Percentiles rank a stretch among this genome's conserved stretches.
Conservation (phyloP, 2,888 invertebrate genomes). For the Pheosia gnoma region DNA sequence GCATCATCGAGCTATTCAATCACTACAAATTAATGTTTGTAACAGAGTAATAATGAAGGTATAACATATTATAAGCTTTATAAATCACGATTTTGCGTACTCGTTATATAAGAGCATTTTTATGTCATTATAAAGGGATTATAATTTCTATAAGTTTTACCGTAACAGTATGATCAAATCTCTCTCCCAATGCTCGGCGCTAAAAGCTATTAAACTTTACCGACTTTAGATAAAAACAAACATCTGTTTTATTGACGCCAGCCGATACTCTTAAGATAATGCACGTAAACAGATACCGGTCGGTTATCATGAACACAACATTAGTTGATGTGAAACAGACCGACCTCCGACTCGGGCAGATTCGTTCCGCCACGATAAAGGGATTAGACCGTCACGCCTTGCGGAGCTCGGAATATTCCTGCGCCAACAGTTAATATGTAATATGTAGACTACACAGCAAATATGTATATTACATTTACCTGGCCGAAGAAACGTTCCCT, state of each 20-base stretch:
- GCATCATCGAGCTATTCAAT: background rate
- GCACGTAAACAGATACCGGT: constrained; percentile 54
- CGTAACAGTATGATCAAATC: background rate
- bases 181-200: background rate
- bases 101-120: too few relatives aligned
- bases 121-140: too few relatives aligned
- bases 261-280: constrained; percentile 46
- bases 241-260: constrained; percentile 56
- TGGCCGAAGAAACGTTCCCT: constrained; percentile 78
- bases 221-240: constrained; percentile 47
- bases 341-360: constrained; percentile 55
- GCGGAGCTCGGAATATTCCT: constrained; percentile 49
- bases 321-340: constrained; percentile 71
- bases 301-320: constrained; percentile 57
- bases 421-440: constrained; percentile 34
- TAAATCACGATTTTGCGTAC: too few relatives aligned
- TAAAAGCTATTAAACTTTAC: constrained; percentile 21
- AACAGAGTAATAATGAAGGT: too few relatives aligned
- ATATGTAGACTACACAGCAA: constrained; percentile 6
- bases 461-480: constrained; percentile 50
- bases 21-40: background rate
- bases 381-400: constrained; percentile 66
- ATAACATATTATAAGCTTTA: too few relatives aligned
- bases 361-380: constrained; percentile 75
- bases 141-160: background rate